phyloP scores from a whole-genome alignment of 2,113 vertebrate genomes.

The Albula glossodonta region DNA sequence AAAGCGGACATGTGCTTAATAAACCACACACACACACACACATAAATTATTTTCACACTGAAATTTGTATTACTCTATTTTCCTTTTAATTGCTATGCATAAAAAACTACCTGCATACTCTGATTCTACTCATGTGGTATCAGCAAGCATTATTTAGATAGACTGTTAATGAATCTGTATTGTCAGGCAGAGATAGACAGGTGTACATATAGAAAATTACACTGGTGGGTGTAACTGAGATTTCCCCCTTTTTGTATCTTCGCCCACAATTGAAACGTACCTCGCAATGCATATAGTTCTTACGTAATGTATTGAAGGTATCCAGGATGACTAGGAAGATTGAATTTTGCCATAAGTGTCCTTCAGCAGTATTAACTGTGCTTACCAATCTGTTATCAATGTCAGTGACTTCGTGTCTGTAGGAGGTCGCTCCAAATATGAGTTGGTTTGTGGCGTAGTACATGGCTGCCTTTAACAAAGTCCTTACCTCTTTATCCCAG shows the following conservation, averaged over 20 bases:
- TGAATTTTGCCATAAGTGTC: neutral
- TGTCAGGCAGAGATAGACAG: slow-evolving; percentile 6
- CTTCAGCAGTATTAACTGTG: neutral
- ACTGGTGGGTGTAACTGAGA: neutral
- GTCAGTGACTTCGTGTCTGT: neutral
- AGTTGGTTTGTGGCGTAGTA: neutral
- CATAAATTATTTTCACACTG: slow-evolving; percentile 27
- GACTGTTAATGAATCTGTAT: slow-evolving; percentile 22
- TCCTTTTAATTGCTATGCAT: neutral
- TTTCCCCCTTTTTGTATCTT: neutral
- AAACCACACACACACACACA: slow-evolving; percentile 20
- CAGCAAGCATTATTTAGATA: slow-evolving; percentile 25
- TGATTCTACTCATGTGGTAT: neutral
- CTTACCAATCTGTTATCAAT: neutral
- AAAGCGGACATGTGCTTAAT: slow-evolving; percentile 10
- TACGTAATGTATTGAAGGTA: no score
- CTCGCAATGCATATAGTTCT: no score
- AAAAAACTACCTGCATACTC: neutral
- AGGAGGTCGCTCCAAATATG: no score
- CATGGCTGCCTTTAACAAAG: slow-evolving; percentile 25
- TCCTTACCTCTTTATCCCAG: slow-evolving; percentile 14
- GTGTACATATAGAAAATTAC: slow-evolving; percentile 19
- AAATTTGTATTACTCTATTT: slow-evolving; percentile 2
- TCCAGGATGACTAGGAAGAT: neutral
- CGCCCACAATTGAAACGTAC: neutral